Conservation (phyloP, 2,113 vertebrate genomes). For the Butorides virescens region DNA sequence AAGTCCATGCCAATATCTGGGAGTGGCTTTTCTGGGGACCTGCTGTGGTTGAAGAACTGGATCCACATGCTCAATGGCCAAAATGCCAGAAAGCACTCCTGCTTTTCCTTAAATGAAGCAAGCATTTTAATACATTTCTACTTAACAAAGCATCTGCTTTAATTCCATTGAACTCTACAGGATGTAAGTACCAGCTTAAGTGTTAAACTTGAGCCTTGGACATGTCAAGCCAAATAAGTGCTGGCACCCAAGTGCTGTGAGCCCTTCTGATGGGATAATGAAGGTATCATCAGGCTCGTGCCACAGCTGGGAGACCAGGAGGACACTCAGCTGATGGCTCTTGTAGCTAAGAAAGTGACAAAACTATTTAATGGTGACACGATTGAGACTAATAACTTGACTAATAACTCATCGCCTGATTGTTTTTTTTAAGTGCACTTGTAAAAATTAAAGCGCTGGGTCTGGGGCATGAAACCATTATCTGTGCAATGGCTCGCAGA, state of each 20-base stretch:
- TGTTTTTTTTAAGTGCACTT: slow-evolving; percentile 56
- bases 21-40: neutral
- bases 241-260: neutral
- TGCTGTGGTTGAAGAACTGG: neutral
- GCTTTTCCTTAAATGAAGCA: neutral
- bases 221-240: neutral
- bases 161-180: neutral
- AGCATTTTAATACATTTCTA: neutral
- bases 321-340: neutral
- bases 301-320: neutral
- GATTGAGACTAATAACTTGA: slow-evolving; percentile 38
- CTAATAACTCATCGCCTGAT: slow-evolving; percentile 54
- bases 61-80: neutral
- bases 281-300: neutral
- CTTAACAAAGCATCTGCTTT: neutral
- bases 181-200: neutral
- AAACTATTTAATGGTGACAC: slow-evolving; percentile 32
- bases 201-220: neutral
- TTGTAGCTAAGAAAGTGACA: neutral
- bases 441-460: slow-evolving; percentile 56
- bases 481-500: slow-evolving; percentile 39
- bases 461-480: slow-evolving; percentile 41
- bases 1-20: neutral
- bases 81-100: neutral
- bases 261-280: neutral